Evolutionary conservation across 2,888 invertebrate species (phyloP).

Genomic region (Hyalella azteca): DNA sequence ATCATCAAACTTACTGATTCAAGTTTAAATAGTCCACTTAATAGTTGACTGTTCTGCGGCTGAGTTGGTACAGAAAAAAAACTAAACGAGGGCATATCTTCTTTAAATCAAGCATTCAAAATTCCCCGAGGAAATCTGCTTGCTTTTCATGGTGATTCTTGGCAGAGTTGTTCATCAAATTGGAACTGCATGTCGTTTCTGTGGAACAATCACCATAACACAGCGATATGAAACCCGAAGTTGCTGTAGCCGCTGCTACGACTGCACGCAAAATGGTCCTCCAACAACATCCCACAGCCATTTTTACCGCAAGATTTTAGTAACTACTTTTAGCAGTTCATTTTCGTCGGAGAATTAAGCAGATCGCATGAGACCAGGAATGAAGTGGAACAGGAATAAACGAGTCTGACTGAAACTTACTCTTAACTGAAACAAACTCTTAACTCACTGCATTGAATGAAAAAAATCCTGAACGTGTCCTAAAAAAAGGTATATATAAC

Average conservation of each 20-base stretch:
- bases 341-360: conserved; percentile 28
- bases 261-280: conserved; percentile 18
- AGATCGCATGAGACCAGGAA: conserved; percentile 24
- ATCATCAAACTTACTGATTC: too few relatives aligned
- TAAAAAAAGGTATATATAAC: too few relatives aligned
- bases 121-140: conserved; percentile 16
- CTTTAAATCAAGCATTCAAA: neutral
- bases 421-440: too few relatives aligned
- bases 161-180: conserved; percentile 20
- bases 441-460: too few relatives aligned
- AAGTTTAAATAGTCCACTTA: too few relatives aligned
- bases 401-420: too few relatives aligned
- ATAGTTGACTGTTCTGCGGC: too few relatives aligned
- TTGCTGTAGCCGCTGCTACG: conserved; percentile 16
- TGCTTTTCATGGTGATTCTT: conserved; percentile 20
- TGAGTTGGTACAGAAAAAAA: too few relatives aligned
- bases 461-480: too few relatives aligned
- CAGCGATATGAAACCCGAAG: conserved; percentile 24
- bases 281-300: conserved; percentile 2
- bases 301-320: conserved; percentile 2
- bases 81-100: neutral
- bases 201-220: conserved; percentile 34
- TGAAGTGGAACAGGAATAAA: too few relatives aligned
- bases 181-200: conserved; percentile 32
- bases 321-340: conserved; percentile 20